These are phyloP conservation scores for Amphiprion ocellaris DNA, from an alignment of 2,113 vertebrate species.

Conservation along the genomic window DNA sequence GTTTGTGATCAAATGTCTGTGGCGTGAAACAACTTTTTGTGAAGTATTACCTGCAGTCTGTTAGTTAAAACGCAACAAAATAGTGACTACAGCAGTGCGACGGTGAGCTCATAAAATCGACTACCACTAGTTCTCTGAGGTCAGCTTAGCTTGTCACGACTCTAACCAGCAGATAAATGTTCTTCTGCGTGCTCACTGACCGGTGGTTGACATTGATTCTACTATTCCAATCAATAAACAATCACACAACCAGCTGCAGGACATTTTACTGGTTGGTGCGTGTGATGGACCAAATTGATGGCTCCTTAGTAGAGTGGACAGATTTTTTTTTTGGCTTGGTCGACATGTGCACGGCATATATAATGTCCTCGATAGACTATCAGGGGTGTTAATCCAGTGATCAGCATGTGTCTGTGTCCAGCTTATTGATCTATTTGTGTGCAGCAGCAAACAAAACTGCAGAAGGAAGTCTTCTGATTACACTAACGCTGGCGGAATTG, in stretches of 20 bases:
- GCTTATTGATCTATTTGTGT: neutral
- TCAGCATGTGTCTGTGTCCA: neutral
- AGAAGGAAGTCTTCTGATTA: neutral
- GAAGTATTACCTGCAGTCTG: too few species aligned
- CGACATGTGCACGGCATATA: conserved; percentile 24
- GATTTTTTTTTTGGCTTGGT: conserved; percentile 10
- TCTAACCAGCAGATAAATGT: conserved; percentile 33
- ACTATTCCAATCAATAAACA: conserved; percentile 45
- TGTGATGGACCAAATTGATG: conserved; percentile 46
- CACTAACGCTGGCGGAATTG: neutral
- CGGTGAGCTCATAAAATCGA: conserved; percentile 10
- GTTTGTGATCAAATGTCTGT: neutral
- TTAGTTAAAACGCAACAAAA: neutral
- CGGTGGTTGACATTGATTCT: conserved; percentile 43
- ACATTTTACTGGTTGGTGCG: conserved; percentile 29
- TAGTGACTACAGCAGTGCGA: neutral
- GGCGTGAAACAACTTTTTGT: neutral
- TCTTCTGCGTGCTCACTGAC: conserved; percentile 3
- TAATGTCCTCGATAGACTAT: conserved; percentile 28
- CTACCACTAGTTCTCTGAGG: conserved; percentile 16
- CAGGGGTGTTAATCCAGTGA: conserved; percentile 26
- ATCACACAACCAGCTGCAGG: conserved; percentile 36
- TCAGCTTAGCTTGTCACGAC: conserved; percentile 13
- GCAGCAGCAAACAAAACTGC: neutral
- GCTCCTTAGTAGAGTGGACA: conserved; percentile 25